These are phyloP conservation scores for Anomalospiza imberbis DNA, from an alignment of 2,797 vertebrate genomes.

Conservation along the genomic window DNA sequence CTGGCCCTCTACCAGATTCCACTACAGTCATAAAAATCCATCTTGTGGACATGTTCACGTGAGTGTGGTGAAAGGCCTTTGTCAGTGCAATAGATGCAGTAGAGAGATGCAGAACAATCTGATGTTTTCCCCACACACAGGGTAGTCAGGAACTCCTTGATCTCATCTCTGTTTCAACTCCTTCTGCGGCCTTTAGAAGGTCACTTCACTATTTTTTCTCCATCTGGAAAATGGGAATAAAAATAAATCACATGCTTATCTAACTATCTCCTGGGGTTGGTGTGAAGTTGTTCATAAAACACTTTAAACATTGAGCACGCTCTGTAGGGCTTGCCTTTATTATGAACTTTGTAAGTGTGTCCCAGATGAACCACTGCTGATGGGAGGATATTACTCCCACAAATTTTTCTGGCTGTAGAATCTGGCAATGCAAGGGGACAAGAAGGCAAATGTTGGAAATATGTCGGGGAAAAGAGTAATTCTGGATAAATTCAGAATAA, in stretches of 20 bases:
- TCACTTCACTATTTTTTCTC: constrained; percentile 55
- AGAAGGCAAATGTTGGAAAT: constrained; percentile 14
- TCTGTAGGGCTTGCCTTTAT: constrained; percentile 63
- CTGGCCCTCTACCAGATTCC: constrained; percentile 38
- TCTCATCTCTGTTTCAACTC: constrained; percentile 63
- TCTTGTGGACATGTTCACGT: not conserved
- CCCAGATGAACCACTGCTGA: constrained; percentile 61
- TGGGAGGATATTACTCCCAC: constrained; percentile 62
- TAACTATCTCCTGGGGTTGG: constrained; percentile 60
- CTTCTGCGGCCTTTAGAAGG: constrained; percentile 63
- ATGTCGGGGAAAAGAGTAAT: not conserved
- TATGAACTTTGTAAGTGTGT: constrained; percentile 66
- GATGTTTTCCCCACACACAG: constrained; percentile 26
- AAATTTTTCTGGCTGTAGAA: constrained; percentile 62
- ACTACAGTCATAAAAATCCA: constrained; percentile 18
- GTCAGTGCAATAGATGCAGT: constrained; percentile 36
- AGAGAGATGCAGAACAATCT: constrained; percentile 48
- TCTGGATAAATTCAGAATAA: not conserved
- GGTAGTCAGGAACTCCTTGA: constrained; percentile 48
- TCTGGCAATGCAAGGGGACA: constrained; percentile 3
- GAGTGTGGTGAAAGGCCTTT: constrained; percentile 13
- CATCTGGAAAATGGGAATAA: constrained; percentile 64
- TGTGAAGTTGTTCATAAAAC: constrained; percentile 69
- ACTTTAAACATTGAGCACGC: constrained; percentile 65
- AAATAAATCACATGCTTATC: constrained; percentile 69